phyloP scores from a whole-genome alignment of 2,113 vertebrate genomes.

The Calidris pugnax region DNA sequence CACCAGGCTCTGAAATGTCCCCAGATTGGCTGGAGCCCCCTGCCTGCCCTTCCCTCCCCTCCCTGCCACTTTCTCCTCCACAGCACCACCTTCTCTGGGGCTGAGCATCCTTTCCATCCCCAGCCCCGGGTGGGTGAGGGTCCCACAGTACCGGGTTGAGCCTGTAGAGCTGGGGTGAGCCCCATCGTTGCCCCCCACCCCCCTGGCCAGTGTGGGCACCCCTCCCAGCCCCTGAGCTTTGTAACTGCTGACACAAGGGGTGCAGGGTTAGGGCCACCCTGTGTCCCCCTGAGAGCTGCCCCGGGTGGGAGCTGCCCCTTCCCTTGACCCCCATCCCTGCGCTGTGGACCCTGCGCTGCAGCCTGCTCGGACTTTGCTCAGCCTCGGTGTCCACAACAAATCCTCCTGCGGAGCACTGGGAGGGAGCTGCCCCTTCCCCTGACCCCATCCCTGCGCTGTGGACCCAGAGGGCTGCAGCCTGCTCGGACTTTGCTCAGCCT shows the following conservation, averaged over 20 bases:
- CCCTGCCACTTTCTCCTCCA: not conserved
- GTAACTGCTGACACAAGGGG: not conserved
- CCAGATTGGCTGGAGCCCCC: not conserved
- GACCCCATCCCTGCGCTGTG: accelerated
- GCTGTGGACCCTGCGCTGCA: not conserved
- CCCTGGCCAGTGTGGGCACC: not conserved
- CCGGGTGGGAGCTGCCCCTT: not conserved
- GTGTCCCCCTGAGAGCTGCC: not conserved
- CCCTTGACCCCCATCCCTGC: accelerated
- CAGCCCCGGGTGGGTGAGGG: not conserved
- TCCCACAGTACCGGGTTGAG: too few species aligned
- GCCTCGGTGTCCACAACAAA: not conserved
- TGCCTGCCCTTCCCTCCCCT: not conserved
- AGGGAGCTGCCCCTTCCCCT: accelerated
- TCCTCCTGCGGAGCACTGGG: not conserved
- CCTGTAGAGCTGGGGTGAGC: not conserved
- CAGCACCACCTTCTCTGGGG: not conserved
- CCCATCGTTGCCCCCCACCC: accelerated
- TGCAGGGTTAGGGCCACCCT: not conserved
- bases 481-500: not conserved
- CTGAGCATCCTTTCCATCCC: not conserved
- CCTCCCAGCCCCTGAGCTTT: not conserved
- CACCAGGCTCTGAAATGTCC: not conserved
- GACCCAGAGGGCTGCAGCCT: not conserved
- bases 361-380: not conserved